Evolutionary conservation across 2,113 vertebrate species (phyloP).

Genomic region (Dasyurus viverrinus): DNA sequence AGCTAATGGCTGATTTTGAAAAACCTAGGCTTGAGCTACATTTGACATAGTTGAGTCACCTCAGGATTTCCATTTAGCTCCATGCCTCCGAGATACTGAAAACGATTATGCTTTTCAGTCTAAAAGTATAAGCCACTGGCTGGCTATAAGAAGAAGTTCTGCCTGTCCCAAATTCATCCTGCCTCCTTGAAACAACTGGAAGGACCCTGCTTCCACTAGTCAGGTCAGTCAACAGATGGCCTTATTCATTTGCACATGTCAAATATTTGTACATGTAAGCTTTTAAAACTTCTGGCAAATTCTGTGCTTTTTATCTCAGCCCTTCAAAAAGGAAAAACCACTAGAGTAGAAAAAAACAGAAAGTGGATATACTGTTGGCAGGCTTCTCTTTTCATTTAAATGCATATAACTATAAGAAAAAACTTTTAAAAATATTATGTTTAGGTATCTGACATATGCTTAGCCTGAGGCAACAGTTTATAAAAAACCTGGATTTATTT

Average conservation of each 20-base stretch:
- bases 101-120: background rate
- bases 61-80: background rate
- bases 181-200: background rate
- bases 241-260: no score
- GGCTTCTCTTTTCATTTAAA: background rate
- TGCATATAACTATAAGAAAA: background rate
- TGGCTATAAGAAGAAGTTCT: background rate
- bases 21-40: slow-evolving; percentile 11
- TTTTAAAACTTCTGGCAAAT: background rate
- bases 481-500: background rate
- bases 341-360: background rate
- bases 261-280: background rate
- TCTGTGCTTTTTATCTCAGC: background rate
- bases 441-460: background rate
- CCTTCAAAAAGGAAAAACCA: background rate
- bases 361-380: background rate
- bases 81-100: background rate
- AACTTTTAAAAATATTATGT: background rate
- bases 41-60: background rate
- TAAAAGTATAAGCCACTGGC: background rate
- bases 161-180: no score
- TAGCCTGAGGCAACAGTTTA: background rate
- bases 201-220: background rate
- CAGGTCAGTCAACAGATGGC: background rate
- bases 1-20: slow-evolving; percentile 65